Evolutionary conservation across 2,113 vertebrate species (phyloP).

Genomic region (Bostrychus sinensis): DNA sequence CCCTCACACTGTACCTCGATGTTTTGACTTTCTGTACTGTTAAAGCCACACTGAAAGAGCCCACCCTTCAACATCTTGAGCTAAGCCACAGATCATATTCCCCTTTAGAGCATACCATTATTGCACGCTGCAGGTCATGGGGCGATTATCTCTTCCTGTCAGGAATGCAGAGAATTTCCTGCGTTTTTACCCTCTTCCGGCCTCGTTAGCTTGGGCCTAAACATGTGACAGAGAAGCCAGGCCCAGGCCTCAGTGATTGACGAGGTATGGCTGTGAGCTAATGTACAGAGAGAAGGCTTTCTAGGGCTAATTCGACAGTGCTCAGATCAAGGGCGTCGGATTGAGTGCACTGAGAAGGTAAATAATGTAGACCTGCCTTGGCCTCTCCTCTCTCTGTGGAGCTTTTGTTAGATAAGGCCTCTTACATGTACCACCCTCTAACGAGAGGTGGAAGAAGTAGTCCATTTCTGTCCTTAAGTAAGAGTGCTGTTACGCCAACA

Average conservation of each 20-base stretch:
- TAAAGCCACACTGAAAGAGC: slow-evolving; percentile 36
- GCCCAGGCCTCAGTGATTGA: slow-evolving; percentile 51
- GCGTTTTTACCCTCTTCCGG: slow-evolving; percentile 67
- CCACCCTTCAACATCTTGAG: slow-evolving; percentile 42
- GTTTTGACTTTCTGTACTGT: slow-evolving; percentile 35
- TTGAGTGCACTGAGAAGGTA: slow-evolving; percentile 33
- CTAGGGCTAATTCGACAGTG: slow-evolving; percentile 25
- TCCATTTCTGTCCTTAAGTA: no score
- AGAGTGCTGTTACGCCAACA: no score
- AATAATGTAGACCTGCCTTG: slow-evolving; percentile 56
- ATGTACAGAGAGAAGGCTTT: slow-evolving; percentile 16
- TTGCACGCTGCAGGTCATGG: slow-evolving; percentile 66
- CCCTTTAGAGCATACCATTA: slow-evolving; percentile 51
- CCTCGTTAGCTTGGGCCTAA: slow-evolving; percentile 56
- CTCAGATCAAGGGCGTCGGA: slow-evolving; percentile 25
- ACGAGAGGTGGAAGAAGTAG: no score
- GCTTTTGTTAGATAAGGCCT: slow-evolving; percentile 33
- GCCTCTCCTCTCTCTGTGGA: slow-evolving; percentile 10
- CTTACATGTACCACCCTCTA: slow-evolving; percentile 4
- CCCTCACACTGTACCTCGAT: slow-evolving; percentile 18
- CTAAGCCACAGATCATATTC: slow-evolving; percentile 56
- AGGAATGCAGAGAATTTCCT: slow-evolving; percentile 83
- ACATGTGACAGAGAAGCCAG: slow-evolving; percentile 53
- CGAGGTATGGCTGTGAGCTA: slow-evolving; percentile 36
- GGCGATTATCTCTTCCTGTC: slow-evolving; percentile 83